These are phyloP conservation scores for Galeruca laticollis DNA, from an alignment of 2,888 invertebrate species.

Conservation along the genomic window DNA sequence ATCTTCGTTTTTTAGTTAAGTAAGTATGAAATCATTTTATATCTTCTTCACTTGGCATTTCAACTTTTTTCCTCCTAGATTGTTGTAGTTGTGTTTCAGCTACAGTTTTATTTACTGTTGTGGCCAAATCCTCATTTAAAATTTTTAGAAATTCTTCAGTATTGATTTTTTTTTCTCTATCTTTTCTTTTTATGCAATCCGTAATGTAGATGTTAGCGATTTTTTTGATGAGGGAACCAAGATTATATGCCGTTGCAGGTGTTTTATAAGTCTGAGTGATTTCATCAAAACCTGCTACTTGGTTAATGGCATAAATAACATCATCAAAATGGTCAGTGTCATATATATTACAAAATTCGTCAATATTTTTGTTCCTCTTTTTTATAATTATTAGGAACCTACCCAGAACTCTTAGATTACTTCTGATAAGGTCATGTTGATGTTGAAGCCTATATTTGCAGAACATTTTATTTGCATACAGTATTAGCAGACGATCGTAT, in stretches of 20 bases:
- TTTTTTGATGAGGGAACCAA: conserved; percentile 32
- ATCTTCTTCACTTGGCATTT: conserved; percentile 27
- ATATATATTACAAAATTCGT: conserved; percentile 28
- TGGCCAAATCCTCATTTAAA: conserved; percentile 4
- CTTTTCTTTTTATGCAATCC: conserved; percentile 35
- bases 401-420: conserved; percentile 27
- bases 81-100: conserved; percentile 15
- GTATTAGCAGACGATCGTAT: conserved; percentile 32
- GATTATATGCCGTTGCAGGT: conserved; percentile 33
- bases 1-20: conserved; percentile 7
- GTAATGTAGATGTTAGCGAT: conserved; percentile 24
- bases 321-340: conserved; percentile 18
- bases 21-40: conserved; percentile 27
- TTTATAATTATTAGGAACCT: conserved; percentile 22
- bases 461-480: conserved; percentile 32
- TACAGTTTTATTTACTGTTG: conserved; percentile 24
- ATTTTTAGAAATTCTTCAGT: conserved; percentile 34
- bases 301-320: conserved; percentile 28
- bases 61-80: conserved; percentile 11
- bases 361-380: conserved; percentile 22
- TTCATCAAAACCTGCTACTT: conserved; percentile 29
- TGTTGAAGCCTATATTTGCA: conserved; percentile 27
- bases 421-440: conserved; percentile 32
- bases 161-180: conserved; percentile 26
- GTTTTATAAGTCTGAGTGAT: conserved; percentile 21